Evolutionary conservation across 1,140 invertebrate genomes (phyloP), one percentile per base, ranked within the genome.

Genomic region (Habropoda laboriosa): DNA sequence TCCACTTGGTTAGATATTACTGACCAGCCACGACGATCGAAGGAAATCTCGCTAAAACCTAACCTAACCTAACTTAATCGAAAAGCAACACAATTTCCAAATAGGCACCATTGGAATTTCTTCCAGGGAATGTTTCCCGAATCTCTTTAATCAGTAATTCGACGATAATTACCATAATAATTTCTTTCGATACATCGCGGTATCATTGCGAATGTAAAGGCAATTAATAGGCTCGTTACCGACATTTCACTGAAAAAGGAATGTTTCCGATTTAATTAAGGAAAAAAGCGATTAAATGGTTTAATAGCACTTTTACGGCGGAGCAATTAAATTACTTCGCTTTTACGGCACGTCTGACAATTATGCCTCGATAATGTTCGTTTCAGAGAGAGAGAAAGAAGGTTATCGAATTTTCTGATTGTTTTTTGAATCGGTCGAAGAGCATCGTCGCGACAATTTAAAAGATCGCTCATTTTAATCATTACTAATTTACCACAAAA

Each of bases 211-310:
- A n/a, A 24, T 10, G 73, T 53, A 75, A 75, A 35, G 30, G n/a
- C 61, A 27, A 57, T 53, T 55, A 67, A 68, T 51, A 42, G 57
- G 30, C 58, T 27, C 3, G 57, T 49, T 47, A 13, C 30, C 27
- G 18, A 45, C 47, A 45, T 35, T 63, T 63, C 32, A n/a, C 16
- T 57, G 51, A 45, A 68, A 74, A 76, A 40, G 38, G 30, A 76
- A 76, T 42, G 74, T 57, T 66, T 68, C 40, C 63, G 12, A 76
- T 68, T 40, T 47, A 68, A 76, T 76, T 67, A 76, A 27, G 74
- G 27, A 58, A 57, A 66, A 61, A 68, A 67, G 45, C 74, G 74
- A 76, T 68, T 45, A 57, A 76, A 76, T 27, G 74, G 38, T 57
- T 76, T 58, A 76, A 68, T 38, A 64, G 51, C 30, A 66, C 63